Evolutionary conservation across 1,140 invertebrate species (phyloP), one percentile per base, ranked within the genome.

Genomic region (Batillaria attramentaria): DNA sequence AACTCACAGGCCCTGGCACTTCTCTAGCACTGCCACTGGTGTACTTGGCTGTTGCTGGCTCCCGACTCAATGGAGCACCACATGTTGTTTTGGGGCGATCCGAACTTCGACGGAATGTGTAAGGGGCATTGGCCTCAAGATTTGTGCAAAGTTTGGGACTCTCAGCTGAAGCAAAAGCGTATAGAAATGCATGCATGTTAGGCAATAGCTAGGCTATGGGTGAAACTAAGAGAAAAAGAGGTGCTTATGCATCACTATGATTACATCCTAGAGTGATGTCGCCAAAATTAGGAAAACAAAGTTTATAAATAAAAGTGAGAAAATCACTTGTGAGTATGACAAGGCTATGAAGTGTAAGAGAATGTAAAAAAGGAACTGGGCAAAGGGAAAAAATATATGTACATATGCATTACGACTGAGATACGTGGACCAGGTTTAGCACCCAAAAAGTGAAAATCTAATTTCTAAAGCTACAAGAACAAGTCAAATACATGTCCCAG

Each of bases 101-200:
- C 35, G 70, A 43, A 10, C 74, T 68, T 57, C 81, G 84, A 37
- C 86, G 83, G 76, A 88, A 89, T 41, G 70, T 83, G 78, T 89
- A 89, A 28, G 87, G 87, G 50, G 81, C 78, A 20, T 80, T 81
- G 13, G 82, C 68, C 39, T 89, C 87, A 31, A 88, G 42, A 66
- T 89, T 85, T 43, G 86, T 75, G 42, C 83, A 84, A n/a, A 81
- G 31, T 69, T 84, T 83, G 6, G 88, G 84, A 79, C 83, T 85
- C 74, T 89, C 88, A 72, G 87, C 88, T 89, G 79, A 70, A 81
- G 68, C 33, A 46, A 54, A 68, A 66, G 60, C 54, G 46, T n/a
- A 57, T 2, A 33, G 72, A 72, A 33, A 31, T n/a, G n/a, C 60
- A n/a, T n/a, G n/a, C n/a, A n/a, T n/a, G n/a, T n/a, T n/a, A n/a